phyloP scores from a whole-genome alignment of 2,888 invertebrate species.

The Girardia tigrina region DNA sequence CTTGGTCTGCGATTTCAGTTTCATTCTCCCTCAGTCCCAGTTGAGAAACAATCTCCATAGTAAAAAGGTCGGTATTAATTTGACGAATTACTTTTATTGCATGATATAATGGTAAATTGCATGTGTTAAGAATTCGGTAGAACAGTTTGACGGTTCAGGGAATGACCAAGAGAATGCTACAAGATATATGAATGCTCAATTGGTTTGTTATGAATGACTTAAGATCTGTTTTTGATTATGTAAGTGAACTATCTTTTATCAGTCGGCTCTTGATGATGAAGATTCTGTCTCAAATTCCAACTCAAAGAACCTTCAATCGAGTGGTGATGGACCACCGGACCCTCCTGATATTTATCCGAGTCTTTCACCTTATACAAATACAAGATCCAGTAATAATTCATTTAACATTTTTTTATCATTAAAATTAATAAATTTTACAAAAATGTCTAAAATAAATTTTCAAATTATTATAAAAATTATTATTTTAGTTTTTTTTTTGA shows the following conservation, averaged over 20 bases:
- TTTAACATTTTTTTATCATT: no score
- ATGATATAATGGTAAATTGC: not conserved
- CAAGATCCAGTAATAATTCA: not conserved
- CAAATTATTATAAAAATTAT: no score
- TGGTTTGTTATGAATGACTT: not conserved
- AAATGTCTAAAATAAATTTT: no score
- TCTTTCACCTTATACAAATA: not conserved
- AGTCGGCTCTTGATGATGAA: not conserved
- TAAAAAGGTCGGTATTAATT: not conserved
- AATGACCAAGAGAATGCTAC: not conserved
- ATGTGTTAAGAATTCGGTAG: not conserved
- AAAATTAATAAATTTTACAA: no score
- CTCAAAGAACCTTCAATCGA: not conserved
- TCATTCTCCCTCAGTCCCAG: not conserved
- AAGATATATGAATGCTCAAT: not conserved
- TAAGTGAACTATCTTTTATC: no score
- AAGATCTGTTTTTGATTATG: no score
- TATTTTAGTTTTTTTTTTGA: no score
- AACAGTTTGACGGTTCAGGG: not conserved
- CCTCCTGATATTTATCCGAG: not conserved
- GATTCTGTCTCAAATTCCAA: not conserved
- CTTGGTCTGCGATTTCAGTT: not conserved
- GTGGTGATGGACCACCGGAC: not conserved
- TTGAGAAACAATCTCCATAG: not conserved
- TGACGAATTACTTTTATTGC: not conserved